These are phyloP conservation scores for Octodon degus DNA, from an alignment of 2,113 vertebrate genomes.

Conservation along the genomic window DNA sequence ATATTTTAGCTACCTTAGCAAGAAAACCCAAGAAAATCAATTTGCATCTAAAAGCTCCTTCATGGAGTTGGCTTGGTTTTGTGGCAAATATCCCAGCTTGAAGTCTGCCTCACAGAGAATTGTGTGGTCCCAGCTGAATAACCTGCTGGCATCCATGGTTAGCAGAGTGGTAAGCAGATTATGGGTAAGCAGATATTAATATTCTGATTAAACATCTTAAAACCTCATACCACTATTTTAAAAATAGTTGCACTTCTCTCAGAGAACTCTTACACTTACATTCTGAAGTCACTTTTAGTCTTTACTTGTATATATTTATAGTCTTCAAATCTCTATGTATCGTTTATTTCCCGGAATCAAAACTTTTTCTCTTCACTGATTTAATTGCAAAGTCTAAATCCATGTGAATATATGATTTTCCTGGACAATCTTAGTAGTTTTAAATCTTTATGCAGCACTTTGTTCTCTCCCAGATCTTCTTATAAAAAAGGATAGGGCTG, in stretches of 20 bases:
- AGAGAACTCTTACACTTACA: not conserved
- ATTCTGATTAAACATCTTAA: conserved; percentile 74
- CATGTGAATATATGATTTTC: not conserved
- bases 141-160: conserved; percentile 76
- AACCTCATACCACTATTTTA: conserved; percentile 58
- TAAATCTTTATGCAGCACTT: not conserved
- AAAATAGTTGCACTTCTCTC: conserved; percentile 54
- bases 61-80: conserved; percentile 83
- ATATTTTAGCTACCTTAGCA: conserved; percentile 84
- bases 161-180: conserved; percentile 75
- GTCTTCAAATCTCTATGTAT: conserved; percentile 36
- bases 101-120: conserved; percentile 80
- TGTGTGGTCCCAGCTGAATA: conserved; percentile 82
- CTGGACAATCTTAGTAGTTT: not conserved
- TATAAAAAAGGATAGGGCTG: conserved; percentile 51
- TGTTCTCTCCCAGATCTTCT: conserved; percentile 10
- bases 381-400: not conserved
- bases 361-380: not conserved
- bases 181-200: conserved; percentile 75
- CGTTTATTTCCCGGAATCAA: conserved; percentile 1
- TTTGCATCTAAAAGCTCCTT: conserved; percentile 85
- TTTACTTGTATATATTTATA: not conserved
- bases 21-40: conserved; percentile 83
- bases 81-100: conserved; percentile 83
- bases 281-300: conserved; percentile 14